Evolutionary conservation across 1,140 invertebrate genomes (phyloP).

Genomic region (Heliconius himera): DNA sequence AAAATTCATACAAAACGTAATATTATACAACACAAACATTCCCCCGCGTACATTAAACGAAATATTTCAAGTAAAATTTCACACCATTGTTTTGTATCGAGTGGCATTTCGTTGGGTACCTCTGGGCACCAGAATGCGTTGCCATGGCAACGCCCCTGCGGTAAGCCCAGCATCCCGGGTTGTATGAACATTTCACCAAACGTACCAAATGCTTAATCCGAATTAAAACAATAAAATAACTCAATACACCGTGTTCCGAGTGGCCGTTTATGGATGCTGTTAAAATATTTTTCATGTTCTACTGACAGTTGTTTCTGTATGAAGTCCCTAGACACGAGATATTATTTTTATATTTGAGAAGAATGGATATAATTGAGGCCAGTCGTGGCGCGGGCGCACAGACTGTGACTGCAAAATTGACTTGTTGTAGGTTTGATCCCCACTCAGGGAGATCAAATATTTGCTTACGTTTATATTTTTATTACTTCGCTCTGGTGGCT

Average conservation of each 20-base stretch:
- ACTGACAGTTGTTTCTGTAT: slow-evolving; percentile 36
- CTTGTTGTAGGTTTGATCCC: too few species aligned
- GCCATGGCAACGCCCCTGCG: slow-evolving; percentile 73
- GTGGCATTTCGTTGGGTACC: slow-evolving; percentile 37
- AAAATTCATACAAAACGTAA: background rate
- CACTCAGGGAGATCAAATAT: too few species aligned
- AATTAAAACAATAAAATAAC: slow-evolving; percentile 74
- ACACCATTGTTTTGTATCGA: slow-evolving; percentile 43
- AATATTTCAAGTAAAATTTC: slow-evolving; percentile 38
- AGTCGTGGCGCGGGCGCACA: too few species aligned
- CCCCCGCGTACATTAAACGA: slow-evolving; percentile 30
- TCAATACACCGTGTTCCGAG: slow-evolving; percentile 52
- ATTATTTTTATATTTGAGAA: slow-evolving; percentile 33
- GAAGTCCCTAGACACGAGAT: slow-evolving; percentile 6
- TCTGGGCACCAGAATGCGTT: slow-evolving; percentile 57
- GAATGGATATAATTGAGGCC: too few species aligned
- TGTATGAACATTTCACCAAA: slow-evolving; percentile 65
- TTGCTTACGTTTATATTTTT: too few species aligned
- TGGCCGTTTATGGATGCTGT: slow-evolving; percentile 40
- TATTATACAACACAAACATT: slow-evolving; percentile 19
- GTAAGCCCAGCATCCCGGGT: slow-evolving; percentile 58
- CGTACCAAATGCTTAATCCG: slow-evolving; percentile 66
- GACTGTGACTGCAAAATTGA: too few species aligned
- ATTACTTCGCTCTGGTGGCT: too few species aligned
- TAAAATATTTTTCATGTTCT: slow-evolving; percentile 55